Evolutionary conservation across 2,113 vertebrate species (phyloP), one percentile per base, ranked within the genome.

Genomic region (Callorhinus ursinus): DNA sequence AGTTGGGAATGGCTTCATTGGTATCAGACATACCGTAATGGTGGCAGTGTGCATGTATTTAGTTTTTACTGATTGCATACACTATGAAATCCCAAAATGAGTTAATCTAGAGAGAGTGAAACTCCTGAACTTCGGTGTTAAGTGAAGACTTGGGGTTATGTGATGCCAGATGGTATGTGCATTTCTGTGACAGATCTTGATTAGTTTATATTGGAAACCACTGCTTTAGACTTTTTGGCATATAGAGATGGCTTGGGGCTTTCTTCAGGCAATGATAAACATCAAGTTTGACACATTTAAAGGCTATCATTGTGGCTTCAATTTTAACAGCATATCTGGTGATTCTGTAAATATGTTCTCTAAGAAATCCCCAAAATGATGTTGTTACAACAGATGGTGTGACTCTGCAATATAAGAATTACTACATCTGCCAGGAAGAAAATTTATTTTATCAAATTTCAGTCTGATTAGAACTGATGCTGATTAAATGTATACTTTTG

Each of bases 381-480:
- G 93, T 84, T 95, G 74, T 87, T 69, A 92, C 12, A 96, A 31
- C 89, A 97, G 95, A 96, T 97, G 93, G 51, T 96, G 4, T 95
- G 53, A 95, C 55, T 97, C 33, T 92, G 39, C 16, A 93, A n/a
- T 90, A 57, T 92, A 83, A 81, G 59, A 97, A 97, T 92, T 46
- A 92, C 8, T 51, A 46, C 3, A 31, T 67, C n/a, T 76, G n/a
- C 21, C 36, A 93, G 39, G 26, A 93, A 91, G 21, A 94, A 89
- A 93, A 93, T 67, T 81, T 28, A 14, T 93, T 93, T 97, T 94
- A 82, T 96, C 86, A 88, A 93, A 90, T 76, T 96, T 95, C 24
- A 53, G 13, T 84, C 63, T 86, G 67, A 93, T 86, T 94, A 67
- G 28, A 42, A 74, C 8, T 88, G 33, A 79, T 89, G 19, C 6